A percentile compares a stretch with the other conserved stretches of the same genome.
Conservation (phyloP, 1,140 invertebrate genomes). For the Ceratina australensis region DNA sequence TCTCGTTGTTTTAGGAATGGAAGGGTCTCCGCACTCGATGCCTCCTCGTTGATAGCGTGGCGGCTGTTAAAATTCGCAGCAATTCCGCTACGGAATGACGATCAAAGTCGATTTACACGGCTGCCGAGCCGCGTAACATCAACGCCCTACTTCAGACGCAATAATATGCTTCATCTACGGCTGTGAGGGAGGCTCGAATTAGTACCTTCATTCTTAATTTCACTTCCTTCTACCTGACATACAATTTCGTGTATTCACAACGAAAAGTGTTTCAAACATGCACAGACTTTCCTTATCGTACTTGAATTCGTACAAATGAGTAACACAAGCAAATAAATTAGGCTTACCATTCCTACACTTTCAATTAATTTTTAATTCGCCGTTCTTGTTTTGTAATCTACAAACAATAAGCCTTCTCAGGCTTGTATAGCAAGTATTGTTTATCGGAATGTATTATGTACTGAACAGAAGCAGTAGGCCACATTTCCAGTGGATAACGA, state of each 20-base stretch:
- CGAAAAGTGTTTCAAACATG: too few species aligned
- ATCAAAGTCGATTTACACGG: slow-evolving; percentile 52
- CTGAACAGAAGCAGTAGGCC: slow-evolving; percentile 8
- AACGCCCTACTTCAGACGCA: background rate
- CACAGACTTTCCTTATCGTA: too few species aligned
- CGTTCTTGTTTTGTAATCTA: too few species aligned
- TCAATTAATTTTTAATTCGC: too few species aligned
- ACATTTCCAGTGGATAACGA: background rate
- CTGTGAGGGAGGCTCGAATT: slow-evolving; percentile 1
- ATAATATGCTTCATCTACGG: slow-evolving; percentile 33
- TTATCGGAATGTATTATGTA: background rate
- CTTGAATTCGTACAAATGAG: too few species aligned
- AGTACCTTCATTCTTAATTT: slow-evolving; percentile 11
- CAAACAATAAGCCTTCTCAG: background rate
- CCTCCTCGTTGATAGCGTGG: background rate
- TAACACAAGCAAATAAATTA: too few species aligned
- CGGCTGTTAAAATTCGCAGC: slow-evolving; percentile 44
- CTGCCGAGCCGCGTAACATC: background rate
- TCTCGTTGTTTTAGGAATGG: slow-evolving; percentile 7
- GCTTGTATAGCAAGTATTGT: background rate
- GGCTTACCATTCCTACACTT: too few species aligned
- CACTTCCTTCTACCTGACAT: slow-evolving; percentile 23
- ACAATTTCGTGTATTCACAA: too few species aligned
- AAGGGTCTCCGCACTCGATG: background rate
- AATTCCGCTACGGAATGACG: slow-evolving; percentile 42